Base-by-base conservation (phyloP, 2,797 vertebrate genomes). In the Pseudocheirus occidentalis region DNA sequence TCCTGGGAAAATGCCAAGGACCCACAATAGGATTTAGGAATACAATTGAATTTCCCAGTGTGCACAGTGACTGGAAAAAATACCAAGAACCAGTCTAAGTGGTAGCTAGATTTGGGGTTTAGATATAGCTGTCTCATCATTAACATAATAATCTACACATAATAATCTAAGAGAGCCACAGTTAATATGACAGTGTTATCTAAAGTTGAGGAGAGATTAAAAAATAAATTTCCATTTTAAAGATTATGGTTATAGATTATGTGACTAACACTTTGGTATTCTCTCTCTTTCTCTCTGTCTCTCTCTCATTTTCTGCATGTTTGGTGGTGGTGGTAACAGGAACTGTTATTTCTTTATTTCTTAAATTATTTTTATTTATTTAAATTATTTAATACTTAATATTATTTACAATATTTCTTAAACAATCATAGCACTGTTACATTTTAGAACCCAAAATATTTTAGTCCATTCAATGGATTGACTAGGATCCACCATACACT, bases 1-100 rank as follows among this genome's bases (percentile, higher is more conserved):
- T 13, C 16, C 11, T 95, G 93, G 93, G 91, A 91, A 13, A 5
- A n/a, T 5, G 59, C 91, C 91, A 95, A 95, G 90, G 52, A 2
- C 50, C 93, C 73, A 95, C 58, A 54, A 94, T 40, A 92, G 90
- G 46, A 66, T 66, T 96, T 56, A 90, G 53, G 90, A 89, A 93
- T 91, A 96, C 12, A 95, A 94, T 92, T 53, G 93, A 34, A 93
- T 97, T 96, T 93, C 52, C 92, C 54, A 95, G 92, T 90, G 97
- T 94, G 50, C 40, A 40, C 53, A 97, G 89, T 53, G 3, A 93
- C 92, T 94, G 94, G 46, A 95, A 96, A 73, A 58, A 4, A 10
- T 40, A 18, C 59, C 58, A 18, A 52, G 89, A 92, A 9, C 1
- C 2, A 92, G 2, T 1, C 0, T 95, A 40, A 40, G 5, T 21